phyloP scores from a whole-genome alignment of 2,797 vertebrate species.

The Myotis daubentonii region DNA sequence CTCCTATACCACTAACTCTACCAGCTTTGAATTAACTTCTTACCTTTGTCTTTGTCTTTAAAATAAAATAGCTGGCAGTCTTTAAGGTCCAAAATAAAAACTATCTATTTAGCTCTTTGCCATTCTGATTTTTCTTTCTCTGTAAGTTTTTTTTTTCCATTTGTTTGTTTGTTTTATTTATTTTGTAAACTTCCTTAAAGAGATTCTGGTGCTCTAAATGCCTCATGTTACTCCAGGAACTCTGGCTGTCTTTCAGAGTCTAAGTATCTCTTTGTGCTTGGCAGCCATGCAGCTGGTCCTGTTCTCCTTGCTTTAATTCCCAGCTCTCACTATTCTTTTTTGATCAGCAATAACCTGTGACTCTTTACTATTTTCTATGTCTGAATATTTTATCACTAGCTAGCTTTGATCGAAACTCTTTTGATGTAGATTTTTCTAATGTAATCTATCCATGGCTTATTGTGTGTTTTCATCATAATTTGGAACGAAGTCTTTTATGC shows the following conservation, averaged over 20 bases:
- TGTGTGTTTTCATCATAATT: constrained; percentile 23
- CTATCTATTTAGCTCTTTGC: neutral
- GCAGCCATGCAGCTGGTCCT: fast-evolving
- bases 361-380: constrained; percentile 13
- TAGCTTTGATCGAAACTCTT: constrained; percentile 51
- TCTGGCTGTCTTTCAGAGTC: neutral
- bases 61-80: neutral
- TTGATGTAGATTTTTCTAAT: constrained; percentile 56
- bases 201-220: neutral
- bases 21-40: neutral
- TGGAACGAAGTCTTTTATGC: neutral
- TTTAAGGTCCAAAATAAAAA: neutral
- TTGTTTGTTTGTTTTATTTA: neutral
- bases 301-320: neutral
- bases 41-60: neutral
- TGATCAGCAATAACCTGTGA: neutral
- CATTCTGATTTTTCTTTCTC: neutral
- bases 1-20: neutral
- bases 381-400: constrained; percentile 17
- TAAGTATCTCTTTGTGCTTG: neutral
- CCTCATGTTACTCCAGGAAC: neutral
- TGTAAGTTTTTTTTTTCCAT: neutral
- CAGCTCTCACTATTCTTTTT: neutral
- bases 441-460: constrained; percentile 19
- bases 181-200: neutral